Percentiles rank a stretch among this genome's conserved stretches.
phyloP scores from a whole-genome alignment of 2,888 invertebrate genomes.

The Dorcus parallelipipedus region DNA sequence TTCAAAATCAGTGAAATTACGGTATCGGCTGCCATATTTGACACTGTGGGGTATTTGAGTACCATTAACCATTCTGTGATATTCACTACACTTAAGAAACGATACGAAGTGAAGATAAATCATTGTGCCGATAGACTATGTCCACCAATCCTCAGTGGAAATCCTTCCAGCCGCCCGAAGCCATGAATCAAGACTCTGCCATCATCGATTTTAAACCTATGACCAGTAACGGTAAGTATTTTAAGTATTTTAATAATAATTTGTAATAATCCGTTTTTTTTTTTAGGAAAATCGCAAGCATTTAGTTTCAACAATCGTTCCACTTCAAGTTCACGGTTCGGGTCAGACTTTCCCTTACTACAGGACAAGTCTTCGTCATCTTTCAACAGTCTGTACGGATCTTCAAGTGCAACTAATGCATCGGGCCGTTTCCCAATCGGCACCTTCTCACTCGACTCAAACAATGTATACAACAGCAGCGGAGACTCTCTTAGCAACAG shows the following conservation, averaged over 20 bases:
- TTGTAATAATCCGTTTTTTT: background rate
- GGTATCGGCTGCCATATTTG: conserved; percentile 42
- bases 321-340: conserved; percentile 46
- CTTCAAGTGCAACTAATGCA: conserved; percentile 45
- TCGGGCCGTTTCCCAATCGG: conserved; percentile 41
- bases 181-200: conserved; percentile 76
- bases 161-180: conserved; percentile 82
- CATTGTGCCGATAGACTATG: conserved; percentile 54
- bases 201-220: conserved; percentile 79
- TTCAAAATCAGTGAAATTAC: conserved; percentile 23
- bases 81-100: conserved; percentile 54
- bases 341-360: conserved; percentile 46
- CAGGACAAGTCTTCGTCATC: conserved; percentile 43
- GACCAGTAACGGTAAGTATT: conserved; percentile 51
- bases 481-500: conserved; percentile 40
- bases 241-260: background rate
- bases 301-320: conserved; percentile 46
- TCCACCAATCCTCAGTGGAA: conserved; percentile 86
- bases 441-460: conserved; percentile 46
- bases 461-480: conserved; percentile 48
- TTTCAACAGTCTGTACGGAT: conserved; percentile 40
- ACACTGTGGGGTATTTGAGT: conserved; percentile 20
- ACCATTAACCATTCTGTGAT: conserved; percentile 59
- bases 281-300: conserved; percentile 44
- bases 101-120: conserved; percentile 43